Conservation (phyloP, 2,797 vertebrate genomes). For the Artibeus jamaicensis region DNA sequence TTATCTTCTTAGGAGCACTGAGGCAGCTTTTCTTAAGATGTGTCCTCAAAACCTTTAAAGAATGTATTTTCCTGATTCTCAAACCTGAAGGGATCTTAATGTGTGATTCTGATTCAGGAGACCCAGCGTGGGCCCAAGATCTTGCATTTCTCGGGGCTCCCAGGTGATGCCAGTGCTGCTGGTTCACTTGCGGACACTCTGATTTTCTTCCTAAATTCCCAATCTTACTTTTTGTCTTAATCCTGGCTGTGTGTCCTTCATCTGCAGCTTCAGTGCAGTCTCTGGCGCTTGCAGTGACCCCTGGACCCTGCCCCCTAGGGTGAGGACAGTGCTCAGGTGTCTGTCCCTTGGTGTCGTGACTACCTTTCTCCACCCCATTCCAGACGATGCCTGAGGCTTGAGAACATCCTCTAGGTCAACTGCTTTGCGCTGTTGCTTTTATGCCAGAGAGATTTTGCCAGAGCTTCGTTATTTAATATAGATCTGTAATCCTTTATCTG, state of each 20-base stretch:
- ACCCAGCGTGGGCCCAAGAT: neutral
- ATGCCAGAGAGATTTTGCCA: neutral
- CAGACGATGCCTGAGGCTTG: neutral
- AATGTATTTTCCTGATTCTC: neutral
- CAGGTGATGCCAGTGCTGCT: fast-evolving
- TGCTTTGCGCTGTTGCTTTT: neutral
- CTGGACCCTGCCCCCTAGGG: neutral
- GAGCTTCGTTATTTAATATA: neutral
- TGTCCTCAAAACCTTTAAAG: neutral
- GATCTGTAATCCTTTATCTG: neutral
- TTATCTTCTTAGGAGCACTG: neutral
- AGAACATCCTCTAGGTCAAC: neutral
- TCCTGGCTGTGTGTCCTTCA: neutral
- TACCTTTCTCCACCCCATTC: neutral
- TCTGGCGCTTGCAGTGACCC: neutral
- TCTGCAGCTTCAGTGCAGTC: neutral
- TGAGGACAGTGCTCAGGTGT: neutral
- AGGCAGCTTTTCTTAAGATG: neutral
- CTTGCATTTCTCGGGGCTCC: neutral
- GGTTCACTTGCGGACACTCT: neutral
- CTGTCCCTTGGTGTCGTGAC: neutral
- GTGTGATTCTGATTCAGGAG: neutral
- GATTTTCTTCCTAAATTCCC: neutral
- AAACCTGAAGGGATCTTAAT: neutral
- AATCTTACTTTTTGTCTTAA: neutral